phyloP scores from a whole-genome alignment of 2,888 invertebrate genomes.

The Andrena haemorrhoa region DNA sequence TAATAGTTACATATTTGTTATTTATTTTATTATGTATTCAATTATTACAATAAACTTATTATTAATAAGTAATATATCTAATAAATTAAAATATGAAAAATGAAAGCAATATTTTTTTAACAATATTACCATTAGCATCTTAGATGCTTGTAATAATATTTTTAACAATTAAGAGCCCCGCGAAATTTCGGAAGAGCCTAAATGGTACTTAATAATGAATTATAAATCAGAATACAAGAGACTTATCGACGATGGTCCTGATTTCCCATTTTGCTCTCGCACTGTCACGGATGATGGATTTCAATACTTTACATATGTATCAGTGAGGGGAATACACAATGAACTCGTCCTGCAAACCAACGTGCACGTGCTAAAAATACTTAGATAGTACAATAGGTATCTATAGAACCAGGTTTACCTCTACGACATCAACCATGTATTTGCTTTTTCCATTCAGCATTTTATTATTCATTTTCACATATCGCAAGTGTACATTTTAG shows the following conservation, averaged over 20 bases:
- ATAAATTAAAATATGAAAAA: no score
- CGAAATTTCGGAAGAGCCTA: no score
- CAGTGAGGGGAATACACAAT: conserved; percentile 26
- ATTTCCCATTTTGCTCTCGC: conserved; percentile 29
- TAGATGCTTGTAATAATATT: no score
- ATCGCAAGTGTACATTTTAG: no score
- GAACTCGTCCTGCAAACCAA: background rate
- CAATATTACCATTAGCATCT: no score
- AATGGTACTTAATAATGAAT: background rate
- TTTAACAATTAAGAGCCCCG: no score
- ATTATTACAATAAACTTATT: no score
- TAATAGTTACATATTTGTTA: no score
- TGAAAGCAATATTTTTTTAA: no score
- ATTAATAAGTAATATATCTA: no score
- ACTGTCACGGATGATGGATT: conserved; percentile 30
- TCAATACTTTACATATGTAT: conserved; percentile 5
- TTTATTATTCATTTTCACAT: background rate
- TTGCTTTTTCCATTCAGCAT: background rate
- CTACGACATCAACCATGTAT: background rate
- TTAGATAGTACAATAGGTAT: background rate
- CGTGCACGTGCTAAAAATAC: background rate
- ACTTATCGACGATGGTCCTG: background rate
- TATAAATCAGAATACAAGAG: background rate
- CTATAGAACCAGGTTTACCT: background rate
- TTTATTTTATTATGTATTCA: no score